Evolutionary conservation across 23 tunicate genomes (phyloP), one percentile per base, ranked within the genome.

Genomic region (Ascidia mentula): DNA sequence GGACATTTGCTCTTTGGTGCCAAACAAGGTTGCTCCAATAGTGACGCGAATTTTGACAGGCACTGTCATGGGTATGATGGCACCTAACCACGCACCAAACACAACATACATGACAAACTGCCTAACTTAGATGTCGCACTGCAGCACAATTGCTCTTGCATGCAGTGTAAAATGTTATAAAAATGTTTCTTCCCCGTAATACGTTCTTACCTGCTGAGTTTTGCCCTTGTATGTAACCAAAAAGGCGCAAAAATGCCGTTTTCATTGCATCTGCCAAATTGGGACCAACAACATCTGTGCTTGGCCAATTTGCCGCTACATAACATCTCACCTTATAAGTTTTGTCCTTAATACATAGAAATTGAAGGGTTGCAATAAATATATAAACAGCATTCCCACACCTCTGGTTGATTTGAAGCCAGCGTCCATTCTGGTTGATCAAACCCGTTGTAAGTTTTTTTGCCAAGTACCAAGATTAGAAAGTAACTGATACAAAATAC

Each of bases 31-130:
- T 37, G 46, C 71, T 24, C 39, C 40, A 6, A 69, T 65, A 30
- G 59, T 8, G 46, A 82, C 71, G 37, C 38, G 36, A 38, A 77
- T 77, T 30, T 76, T 76, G 0, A 88, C 93, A 17, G 93, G 93
- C 8, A 82, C 93, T 17, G 93, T 88, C 93, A 88, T 88, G 6
- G 73, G 40, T 33, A 88, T 88, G 38, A 78, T 88, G 22, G 61
- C 69, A 0, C 69, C 93, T 88, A 34, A 18, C 59, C 13, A 53
- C 65, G 13, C 22, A n/a, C n/a, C n/a, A n/a, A n/a, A n/a, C n/a
- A n/a, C n/a, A n/a, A n/a, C n/a, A n/a, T n/a, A n/a, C n/a, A n/a
- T n/a, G n/a, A n/a, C n/a, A n/a, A n/a, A n/a, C n/a, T n/a, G n/a
- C n/a, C n/a, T n/a, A n/a, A n/a, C n/a, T n/a, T n/a, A n/a, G n/a